A percentile compares a stretch with the other conserved stretches of the same genome.
Conservation (phyloP, 2,888 invertebrate genomes). For the Synergus laeviventris region DNA sequence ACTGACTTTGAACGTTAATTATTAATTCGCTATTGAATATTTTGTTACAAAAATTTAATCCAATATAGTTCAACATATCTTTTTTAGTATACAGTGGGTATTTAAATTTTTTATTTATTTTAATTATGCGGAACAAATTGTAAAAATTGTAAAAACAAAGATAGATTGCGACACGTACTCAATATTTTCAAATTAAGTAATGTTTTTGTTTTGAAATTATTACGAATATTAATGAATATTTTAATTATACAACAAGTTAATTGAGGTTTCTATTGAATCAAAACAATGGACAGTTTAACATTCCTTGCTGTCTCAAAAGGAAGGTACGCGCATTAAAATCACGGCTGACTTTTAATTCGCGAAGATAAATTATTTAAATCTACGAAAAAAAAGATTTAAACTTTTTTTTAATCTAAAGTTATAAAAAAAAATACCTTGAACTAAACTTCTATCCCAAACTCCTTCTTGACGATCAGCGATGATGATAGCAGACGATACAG, state of each 20-base stretch:
- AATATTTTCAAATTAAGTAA: too few species aligned
- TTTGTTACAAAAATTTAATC: too few species aligned
- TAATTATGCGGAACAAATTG: too few species aligned
- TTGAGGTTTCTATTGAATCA: neutral
- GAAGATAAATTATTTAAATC: neutral
- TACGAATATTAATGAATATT: conserved; percentile 19
- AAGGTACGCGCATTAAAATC: neutral
- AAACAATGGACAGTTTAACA: conserved; percentile 29
- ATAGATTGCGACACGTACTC: too few species aligned
- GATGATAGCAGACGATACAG: conserved; percentile 89
- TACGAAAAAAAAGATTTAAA: neutral
- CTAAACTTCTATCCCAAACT: conserved; percentile 90
- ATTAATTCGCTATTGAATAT: too few species aligned
- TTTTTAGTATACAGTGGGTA: too few species aligned
- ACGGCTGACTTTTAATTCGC: neutral
- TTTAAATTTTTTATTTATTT: too few species aligned
- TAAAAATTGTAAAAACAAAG: too few species aligned
- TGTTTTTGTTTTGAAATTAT: too few species aligned
- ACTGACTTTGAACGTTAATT: too few species aligned
- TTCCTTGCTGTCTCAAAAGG: neutral
- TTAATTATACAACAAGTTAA: conserved; percentile 2
- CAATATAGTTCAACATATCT: too few species aligned
- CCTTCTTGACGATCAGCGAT: conserved; percentile 89
- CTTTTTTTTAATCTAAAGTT: neutral
- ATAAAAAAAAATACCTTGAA: conserved; percentile 79